phyloP scores from a whole-genome alignment of 2,888 invertebrate species.

The Apotomis turbidana region DNA sequence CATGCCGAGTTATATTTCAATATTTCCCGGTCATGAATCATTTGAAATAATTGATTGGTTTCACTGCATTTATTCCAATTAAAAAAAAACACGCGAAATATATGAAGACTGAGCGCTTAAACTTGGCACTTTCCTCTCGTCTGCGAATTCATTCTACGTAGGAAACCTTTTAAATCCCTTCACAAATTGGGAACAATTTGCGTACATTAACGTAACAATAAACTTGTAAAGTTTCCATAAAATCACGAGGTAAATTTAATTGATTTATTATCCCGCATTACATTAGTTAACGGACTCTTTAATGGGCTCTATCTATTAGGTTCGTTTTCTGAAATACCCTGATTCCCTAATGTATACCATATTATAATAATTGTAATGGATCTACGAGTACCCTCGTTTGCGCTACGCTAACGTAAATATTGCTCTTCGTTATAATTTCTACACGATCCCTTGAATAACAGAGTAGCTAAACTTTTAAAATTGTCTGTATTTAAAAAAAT shows the following conservation, averaged over 20 bases:
- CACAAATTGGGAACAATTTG: slow-evolving; percentile 3
- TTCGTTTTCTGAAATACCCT: slow-evolving; percentile 21
- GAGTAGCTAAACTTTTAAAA: background rate
- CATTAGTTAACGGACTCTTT: slow-evolving; percentile 12
- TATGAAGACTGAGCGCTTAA: slow-evolving; percentile 6
- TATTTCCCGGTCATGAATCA: too few species aligned
- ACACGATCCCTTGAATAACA: too few species aligned
- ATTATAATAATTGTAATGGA: too few species aligned
- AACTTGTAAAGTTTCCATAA: slow-evolving; percentile 17
- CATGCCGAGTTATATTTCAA: slow-evolving; percentile 1
- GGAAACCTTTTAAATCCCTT: background rate
- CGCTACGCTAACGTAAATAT: too few species aligned
- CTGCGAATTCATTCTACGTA: background rate
- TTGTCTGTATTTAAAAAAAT: slow-evolving; percentile 1
- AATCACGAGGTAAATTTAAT: slow-evolving; percentile 21
- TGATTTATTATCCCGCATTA: slow-evolving; percentile 32
- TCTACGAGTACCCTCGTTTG: too few species aligned
- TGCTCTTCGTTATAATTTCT: slow-evolving; percentile 4
- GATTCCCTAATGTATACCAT: slow-evolving; percentile 4
- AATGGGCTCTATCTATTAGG: slow-evolving; percentile 27
- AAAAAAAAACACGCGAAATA: background rate
- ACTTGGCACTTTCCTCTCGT: background rate
- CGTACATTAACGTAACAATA: slow-evolving; percentile 13
- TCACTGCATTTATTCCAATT: too few species aligned
- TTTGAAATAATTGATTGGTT: too few species aligned